Base-by-base conservation (phyloP, 1,140 invertebrate species). In the Delia radicum region DNA sequence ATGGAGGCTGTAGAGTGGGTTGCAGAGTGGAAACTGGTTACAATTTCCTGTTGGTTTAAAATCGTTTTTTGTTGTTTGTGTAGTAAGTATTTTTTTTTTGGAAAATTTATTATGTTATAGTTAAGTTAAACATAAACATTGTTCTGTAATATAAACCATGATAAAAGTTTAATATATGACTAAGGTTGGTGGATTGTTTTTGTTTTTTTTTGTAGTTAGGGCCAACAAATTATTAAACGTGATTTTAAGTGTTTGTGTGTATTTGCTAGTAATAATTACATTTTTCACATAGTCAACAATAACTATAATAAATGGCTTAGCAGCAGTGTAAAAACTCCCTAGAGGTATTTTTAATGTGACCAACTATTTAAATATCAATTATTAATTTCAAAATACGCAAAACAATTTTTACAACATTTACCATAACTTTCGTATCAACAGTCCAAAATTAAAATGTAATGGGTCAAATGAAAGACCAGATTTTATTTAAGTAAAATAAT, bases 81-180 rank as follows among this genome's bases (percentile, higher is more conserved):
- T 42, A 15, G 12, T 42, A 3, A 24, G 3, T 55, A 18, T 21
- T 18, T 1, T 55, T 55, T 55, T 55, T n/a, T 55, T 55, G 3
- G 4, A 31, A 67, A 67, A 67, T 29, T 29, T 67, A 67, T 67
- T 21, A n/a, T 31, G n/a, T 69, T 69, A 33, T 18, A 55, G 48
- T 55, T 55, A 55, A 55, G 21, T 55, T 55, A 55, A 55, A 55
- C 48, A 55, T 55, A 24, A 55, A 55, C 48, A 55, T 55, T 37
- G 24, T 69, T 69, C 27, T 69, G 65, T 69, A 69, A 69, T 33
- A 69, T 69, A 69, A 33, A 33, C 48, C 21, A 31, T 33, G 65
- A 69, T 69, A 69, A 69, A 69, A 69, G 65, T 69, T 69, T 69
- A 69, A 69, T 69, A 69, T 33, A 69, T 69, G 29, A 26, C 24